phyloP scores from a whole-genome alignment of 64 coral and sea anemone species.

The Astreopora myriophthalma region DNA sequence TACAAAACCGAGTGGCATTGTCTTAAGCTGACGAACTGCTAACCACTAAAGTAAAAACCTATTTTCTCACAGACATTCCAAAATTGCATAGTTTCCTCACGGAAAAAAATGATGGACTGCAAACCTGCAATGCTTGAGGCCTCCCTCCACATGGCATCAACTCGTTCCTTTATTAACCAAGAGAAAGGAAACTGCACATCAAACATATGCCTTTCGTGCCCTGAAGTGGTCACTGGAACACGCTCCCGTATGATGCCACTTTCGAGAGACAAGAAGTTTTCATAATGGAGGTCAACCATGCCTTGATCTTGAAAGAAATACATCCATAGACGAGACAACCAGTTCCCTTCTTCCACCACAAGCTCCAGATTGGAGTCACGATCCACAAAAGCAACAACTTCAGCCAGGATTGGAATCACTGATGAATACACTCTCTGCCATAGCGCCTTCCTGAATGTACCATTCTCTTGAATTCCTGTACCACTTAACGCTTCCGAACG shows the following conservation, averaged over 20 bases:
- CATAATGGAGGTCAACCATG: slow-evolving; percentile 55
- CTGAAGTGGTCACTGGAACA: slow-evolving; percentile 66
- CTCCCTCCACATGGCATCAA: slow-evolving; percentile 62
- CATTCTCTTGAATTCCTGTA: slow-evolving; percentile 77
- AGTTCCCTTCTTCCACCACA: slow-evolving; percentile 27
- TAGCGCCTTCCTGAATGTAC: slow-evolving; percentile 85
- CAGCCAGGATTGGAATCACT: slow-evolving; percentile 79
- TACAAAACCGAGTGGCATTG: no score
- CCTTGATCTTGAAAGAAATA: slow-evolving; percentile 11
- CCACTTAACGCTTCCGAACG: slow-evolving; percentile 67
- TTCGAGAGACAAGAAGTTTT: slow-evolving; percentile 67
- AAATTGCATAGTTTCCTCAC: no score
- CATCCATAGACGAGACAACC: slow-evolving; percentile 66
- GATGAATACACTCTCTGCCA: slow-evolving; percentile 84
- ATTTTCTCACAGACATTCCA: no score
- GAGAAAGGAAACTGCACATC: slow-evolving; percentile 80
- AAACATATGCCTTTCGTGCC: slow-evolving; percentile 51
- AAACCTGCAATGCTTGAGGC: slow-evolving; percentile 58
- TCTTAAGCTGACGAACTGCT: no score
- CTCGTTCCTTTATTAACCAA: slow-evolving; percentile 77
- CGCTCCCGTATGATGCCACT: slow-evolving; percentile 42
- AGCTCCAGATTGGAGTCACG: slow-evolving; percentile 79
- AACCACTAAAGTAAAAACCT: no score
- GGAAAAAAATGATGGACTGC: no score
- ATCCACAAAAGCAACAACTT: slow-evolving; percentile 73